phyloP scores from a whole-genome alignment of 2,888 invertebrate species.

The Phyto melanocephala region DNA sequence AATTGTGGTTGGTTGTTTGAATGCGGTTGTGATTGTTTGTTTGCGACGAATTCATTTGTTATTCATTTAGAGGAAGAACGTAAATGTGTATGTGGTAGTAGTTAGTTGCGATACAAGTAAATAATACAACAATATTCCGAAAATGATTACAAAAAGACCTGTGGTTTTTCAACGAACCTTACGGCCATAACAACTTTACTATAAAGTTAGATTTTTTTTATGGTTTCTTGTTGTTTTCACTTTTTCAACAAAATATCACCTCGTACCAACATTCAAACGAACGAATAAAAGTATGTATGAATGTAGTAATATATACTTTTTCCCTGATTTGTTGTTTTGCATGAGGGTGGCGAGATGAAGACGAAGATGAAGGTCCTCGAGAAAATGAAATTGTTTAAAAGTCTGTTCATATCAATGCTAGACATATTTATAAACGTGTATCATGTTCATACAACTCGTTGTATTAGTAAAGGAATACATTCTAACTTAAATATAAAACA shows the following conservation, averaged over 20 bases:
- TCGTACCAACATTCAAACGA: too few species aligned
- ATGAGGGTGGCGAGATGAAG: background rate
- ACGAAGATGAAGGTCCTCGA: constrained; percentile 42
- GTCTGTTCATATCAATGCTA: constrained; percentile 54
- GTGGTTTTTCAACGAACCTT: constrained; percentile 45
- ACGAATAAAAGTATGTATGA: too few species aligned
- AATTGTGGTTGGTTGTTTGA: constrained; percentile 11
- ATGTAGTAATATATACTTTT: background rate
- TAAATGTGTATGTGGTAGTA: background rate
- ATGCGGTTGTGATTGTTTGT: constrained; percentile 9
- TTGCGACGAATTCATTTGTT: constrained; percentile 41
- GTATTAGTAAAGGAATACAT: background rate
- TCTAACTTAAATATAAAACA: too few species aligned
- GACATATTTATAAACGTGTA: constrained; percentile 58
- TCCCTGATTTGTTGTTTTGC: background rate
- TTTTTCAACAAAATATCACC: constrained; percentile 56
- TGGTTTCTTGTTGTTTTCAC: constrained; percentile 47
- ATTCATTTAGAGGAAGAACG: constrained; percentile 34
- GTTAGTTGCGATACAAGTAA: background rate
- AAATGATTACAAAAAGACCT: constrained; percentile 34
- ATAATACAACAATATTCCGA: constrained; percentile 5
- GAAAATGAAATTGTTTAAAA: constrained; percentile 64
- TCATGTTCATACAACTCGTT: constrained; percentile 42
- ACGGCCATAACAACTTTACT: constrained; percentile 56
- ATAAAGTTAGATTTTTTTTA: constrained; percentile 15